phyloP scores from a whole-genome alignment of 2,797 vertebrate species.

The Megalops cyprinoides region DNA sequence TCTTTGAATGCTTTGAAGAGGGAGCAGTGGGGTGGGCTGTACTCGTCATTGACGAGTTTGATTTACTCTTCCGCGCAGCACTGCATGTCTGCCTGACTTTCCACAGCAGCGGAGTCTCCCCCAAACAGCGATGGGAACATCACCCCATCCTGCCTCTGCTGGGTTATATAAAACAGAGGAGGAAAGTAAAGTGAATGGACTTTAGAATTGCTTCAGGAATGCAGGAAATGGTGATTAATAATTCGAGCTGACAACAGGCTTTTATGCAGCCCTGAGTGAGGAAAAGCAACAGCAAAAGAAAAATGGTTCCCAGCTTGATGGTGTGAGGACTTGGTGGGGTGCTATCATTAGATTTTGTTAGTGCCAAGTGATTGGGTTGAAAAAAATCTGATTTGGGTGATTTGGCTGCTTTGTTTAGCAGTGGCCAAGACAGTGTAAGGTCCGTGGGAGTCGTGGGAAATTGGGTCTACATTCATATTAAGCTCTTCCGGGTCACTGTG shows the following conservation, averaged over 20 bases:
- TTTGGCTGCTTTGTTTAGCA: too few species aligned
- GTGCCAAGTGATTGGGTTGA: neutral
- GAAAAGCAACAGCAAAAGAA: neutral
- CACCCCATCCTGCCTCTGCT: neutral
- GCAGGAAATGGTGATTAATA: conserved; percentile 11
- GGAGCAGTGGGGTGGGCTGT: neutral
- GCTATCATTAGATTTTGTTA: neutral
- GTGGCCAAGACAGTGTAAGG: too few species aligned
- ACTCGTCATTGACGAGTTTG: neutral
- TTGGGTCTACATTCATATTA: too few species aligned
- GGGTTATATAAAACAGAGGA: neutral
- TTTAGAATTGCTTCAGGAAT: conserved; percentile 3
- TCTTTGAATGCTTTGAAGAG: conserved; percentile 39
- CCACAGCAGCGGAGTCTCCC: neutral
- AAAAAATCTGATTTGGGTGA: too few species aligned
- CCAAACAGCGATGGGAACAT: neutral
- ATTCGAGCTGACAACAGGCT: conserved; percentile 22
- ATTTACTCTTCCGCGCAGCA: conserved; percentile 8
- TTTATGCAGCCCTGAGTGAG: conserved; percentile 18
- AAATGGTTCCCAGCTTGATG: neutral
- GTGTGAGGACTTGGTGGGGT: neutral
- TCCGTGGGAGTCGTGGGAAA: neutral
- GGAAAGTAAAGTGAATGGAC: neutral
- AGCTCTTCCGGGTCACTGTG: neutral
- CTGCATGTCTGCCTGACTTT: neutral